Conservation (phyloP, 2,113 vertebrate genomes). For the Corynorhinus townsendii region DNA sequence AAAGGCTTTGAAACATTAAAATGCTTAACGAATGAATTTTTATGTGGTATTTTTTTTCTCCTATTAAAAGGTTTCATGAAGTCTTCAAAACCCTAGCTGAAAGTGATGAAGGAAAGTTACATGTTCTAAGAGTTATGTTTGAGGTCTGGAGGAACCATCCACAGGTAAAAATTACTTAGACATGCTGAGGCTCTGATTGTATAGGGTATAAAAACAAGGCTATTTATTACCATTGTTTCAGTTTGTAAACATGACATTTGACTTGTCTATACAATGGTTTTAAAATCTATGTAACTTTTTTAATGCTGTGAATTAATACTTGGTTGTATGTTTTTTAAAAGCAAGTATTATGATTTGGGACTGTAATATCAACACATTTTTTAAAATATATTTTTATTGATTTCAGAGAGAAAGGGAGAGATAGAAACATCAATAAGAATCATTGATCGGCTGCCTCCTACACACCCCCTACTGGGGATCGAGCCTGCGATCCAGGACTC, state of each 20-base stretch:
- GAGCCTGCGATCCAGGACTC: too few relatives aligned
- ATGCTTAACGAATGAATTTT: neutral
- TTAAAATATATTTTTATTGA: too few relatives aligned
- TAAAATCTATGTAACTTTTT: neutral
- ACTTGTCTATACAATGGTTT: neutral
- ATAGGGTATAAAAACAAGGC: neutral
- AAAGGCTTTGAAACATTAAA: constrained; percentile 13
- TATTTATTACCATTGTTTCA: neutral
- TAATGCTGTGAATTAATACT: neutral
- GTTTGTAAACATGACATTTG: constrained; percentile 4
- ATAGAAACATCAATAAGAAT: too few relatives aligned
- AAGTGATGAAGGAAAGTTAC: constrained; percentile 96
- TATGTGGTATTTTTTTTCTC: neutral
- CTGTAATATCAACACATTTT: too few relatives aligned
- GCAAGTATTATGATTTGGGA: neutral
- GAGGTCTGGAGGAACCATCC: constrained; percentile 97
- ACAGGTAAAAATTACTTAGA: constrained; percentile 84
- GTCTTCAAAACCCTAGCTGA: constrained; percentile 94
- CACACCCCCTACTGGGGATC: too few relatives aligned
- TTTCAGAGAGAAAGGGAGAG: too few relatives aligned
- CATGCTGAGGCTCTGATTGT: neutral
- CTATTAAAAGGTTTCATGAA: constrained; percentile 91
- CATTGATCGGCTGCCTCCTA: too few relatives aligned
- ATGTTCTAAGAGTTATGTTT: constrained; percentile 93
- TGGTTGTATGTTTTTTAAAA: neutral